phyloP scores from a whole-genome alignment of 2,888 invertebrate genomes.

The Leptura quadrifasciata region DNA sequence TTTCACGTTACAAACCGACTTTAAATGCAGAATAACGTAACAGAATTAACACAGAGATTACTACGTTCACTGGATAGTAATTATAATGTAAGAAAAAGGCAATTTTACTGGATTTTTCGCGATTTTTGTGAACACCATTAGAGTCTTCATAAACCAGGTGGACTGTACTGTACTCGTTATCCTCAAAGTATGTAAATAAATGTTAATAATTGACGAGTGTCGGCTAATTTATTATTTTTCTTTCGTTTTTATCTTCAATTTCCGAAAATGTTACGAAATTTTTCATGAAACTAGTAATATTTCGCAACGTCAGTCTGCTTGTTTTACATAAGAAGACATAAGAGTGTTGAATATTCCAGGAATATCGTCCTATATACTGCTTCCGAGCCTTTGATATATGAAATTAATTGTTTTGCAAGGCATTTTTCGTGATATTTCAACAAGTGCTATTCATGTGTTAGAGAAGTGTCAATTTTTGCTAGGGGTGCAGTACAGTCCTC shows the following conservation, averaged over 20 bases:
- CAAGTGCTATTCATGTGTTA: constrained; percentile 46
- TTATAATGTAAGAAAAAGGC: constrained; percentile 93
- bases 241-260: constrained; percentile 46
- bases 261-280: constrained; percentile 48
- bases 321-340: constrained; percentile 65
- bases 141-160: constrained; percentile 67
- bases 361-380: constrained; percentile 41
- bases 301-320: constrained; percentile 65
- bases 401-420: constrained; percentile 4
- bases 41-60: constrained; percentile 96
- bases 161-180: constrained; percentile 67
- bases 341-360: constrained; percentile 57
- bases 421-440: constrained; percentile 30
- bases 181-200: constrained; percentile 62
- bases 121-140: constrained; percentile 63
- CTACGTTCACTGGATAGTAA: constrained; percentile 97
- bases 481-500: constrained; percentile 57
- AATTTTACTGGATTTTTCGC: constrained; percentile 63
- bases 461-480: constrained; percentile 46
- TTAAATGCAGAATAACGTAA: constrained; percentile 89
- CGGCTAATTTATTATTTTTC: constrained; percentile 53
- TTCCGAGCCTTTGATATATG: not conserved
- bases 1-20: constrained; percentile 74
- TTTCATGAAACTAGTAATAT: constrained; percentile 53
- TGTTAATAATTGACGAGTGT: constrained; percentile 53